These are phyloP conservation scores for Rosalia funebris DNA, from an alignment of 2,888 invertebrate genomes.

Conservation along the genomic window DNA sequence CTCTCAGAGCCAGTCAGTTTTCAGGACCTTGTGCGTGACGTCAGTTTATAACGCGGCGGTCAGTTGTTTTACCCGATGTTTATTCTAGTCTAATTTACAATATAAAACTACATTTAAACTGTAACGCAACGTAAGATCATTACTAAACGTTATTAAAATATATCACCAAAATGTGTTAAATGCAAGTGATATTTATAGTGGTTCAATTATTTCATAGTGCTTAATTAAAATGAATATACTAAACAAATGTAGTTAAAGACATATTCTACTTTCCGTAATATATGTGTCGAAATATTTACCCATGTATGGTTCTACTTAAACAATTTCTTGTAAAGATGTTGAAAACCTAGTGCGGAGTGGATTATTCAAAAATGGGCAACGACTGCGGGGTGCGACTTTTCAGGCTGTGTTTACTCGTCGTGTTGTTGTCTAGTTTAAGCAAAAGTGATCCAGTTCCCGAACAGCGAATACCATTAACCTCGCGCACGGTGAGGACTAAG, in stretches of 20 bases:
- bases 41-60: constrained; percentile 31
- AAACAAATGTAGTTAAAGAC: neutral
- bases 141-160: constrained; percentile 6
- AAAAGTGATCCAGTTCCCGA: constrained; percentile 53
- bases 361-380: constrained; percentile 19
- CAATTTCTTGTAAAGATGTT: too few species aligned
- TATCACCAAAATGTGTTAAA: neutral
- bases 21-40: constrained; percentile 53
- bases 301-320: too few species aligned
- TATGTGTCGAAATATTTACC: neutral
- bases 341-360: too few species aligned
- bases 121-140: neutral
- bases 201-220: too few species aligned
- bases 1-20: constrained; percentile 62
- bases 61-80: constrained; percentile 22
- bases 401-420: constrained; percentile 15
- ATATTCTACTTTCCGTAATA: too few species aligned
- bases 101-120: neutral
- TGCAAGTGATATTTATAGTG: constrained; percentile 3
- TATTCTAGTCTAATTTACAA: constrained; percentile 9
- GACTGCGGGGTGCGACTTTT: constrained; percentile 1
- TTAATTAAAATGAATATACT: neutral
- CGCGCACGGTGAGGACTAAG: constrained; percentile 87
- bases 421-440: constrained; percentile 17
- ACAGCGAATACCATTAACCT: constrained; percentile 70